Conservation (phyloP, 2,113 vertebrate species). For the Rhineura floridana region DNA sequence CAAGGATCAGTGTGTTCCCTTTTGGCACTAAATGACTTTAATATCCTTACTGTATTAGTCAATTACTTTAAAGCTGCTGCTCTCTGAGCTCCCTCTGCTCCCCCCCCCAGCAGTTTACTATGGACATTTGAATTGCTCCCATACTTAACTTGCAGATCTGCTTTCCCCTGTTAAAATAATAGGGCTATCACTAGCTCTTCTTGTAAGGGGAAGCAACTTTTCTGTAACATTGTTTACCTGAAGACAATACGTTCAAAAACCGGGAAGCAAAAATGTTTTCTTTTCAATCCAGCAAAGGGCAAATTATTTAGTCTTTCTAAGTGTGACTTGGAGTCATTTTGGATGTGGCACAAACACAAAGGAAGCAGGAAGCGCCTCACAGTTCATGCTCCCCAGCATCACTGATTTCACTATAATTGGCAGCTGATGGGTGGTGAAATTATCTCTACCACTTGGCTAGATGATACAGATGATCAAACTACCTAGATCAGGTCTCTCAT, state of each 20-base stretch:
- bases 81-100: constrained; percentile 85
- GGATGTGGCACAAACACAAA: not conserved
- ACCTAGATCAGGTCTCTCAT: not conserved
- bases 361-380: not conserved
- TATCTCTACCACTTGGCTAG: not conserved
- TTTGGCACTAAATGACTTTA: constrained; percentile 99
- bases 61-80: constrained; percentile 96
- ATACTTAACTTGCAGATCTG: constrained; percentile 86
- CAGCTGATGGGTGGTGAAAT: not conserved
- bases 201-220: constrained; percentile 74
- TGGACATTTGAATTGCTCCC: constrained; percentile 88
- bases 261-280: constrained; percentile 22
- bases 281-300: not conserved
- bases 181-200: constrained; percentile 74
- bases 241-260: constrained; percentile 69
- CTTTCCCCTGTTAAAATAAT: constrained; percentile 84
- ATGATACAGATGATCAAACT: not conserved
- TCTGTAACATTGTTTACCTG: constrained; percentile 73
- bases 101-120: constrained; percentile 80
- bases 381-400: not conserved
- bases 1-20: constrained; percentile 98
- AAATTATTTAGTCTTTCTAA: not conserved
- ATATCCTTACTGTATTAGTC: constrained; percentile 99
- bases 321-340: not conserved
- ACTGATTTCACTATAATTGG: not conserved